These are phyloP conservation scores for Xiphophorus birchmanni DNA, from an alignment of 2,797 vertebrate genomes.

Conservation along the genomic window DNA sequence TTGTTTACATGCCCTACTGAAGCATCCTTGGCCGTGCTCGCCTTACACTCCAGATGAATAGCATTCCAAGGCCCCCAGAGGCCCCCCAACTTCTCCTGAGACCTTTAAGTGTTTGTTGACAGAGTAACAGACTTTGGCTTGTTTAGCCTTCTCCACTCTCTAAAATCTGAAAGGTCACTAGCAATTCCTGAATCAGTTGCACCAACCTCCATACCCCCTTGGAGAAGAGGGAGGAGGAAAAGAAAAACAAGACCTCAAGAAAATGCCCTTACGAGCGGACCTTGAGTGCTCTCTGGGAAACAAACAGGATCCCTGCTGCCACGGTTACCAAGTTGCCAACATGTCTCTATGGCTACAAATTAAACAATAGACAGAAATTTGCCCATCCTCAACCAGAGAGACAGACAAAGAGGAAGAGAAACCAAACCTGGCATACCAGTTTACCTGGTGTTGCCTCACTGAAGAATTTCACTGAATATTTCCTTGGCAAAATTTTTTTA, in stretches of 20 bases:
- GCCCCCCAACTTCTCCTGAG: conserved; percentile 72
- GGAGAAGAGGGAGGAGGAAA: conserved; percentile 31
- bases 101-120: conserved; percentile 83
- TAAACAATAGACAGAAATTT: conserved; percentile 66
- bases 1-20: conserved; percentile 71
- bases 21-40: conserved; percentile 67
- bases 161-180: conserved; percentile 77
- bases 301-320: conserved; percentile 75
- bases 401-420: conserved; percentile 64
- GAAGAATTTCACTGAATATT: conserved; percentile 48
- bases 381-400: conserved; percentile 57
- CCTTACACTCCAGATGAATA: conserved; percentile 74
- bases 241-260: conserved; percentile 59
- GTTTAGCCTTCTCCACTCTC: conserved; percentile 73
- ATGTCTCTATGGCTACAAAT: conserved; percentile 82
- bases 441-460: conserved; percentile 41
- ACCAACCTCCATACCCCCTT: conserved; percentile 9
- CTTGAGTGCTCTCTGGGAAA: conserved; percentile 71
- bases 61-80: conserved; percentile 63
- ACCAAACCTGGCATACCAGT: conserved; percentile 64
- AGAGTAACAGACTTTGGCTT: conserved; percentile 78
- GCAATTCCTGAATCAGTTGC: conserved; percentile 54
- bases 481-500: conserved; percentile 32
- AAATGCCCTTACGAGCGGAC: conserved; percentile 67
- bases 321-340: conserved; percentile 80